A percentile compares a stretch with the other conserved stretches of the same genome.
Evolutionary conservation across 2,113 vertebrate species (phyloP).

Genomic region (Etia nguti): DNA sequence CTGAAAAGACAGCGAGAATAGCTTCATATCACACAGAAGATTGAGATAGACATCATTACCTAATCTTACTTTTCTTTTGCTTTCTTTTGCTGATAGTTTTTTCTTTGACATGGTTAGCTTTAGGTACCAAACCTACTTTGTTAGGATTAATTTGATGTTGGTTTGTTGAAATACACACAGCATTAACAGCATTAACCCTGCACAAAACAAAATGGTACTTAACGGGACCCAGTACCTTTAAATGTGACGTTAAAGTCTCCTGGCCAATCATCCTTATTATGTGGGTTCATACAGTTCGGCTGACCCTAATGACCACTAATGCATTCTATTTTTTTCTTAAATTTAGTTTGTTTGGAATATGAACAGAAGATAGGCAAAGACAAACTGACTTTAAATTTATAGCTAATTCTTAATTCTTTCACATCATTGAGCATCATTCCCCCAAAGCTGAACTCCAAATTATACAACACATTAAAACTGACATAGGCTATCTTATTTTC

Average conservation of each 20-base stretch:
- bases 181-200: background rate
- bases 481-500: background rate
- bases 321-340: background rate
- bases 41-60: background rate
- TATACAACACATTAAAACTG: background rate
- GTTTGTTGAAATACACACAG: background rate
- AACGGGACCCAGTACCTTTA: background rate
- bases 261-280: background rate
- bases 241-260: background rate
- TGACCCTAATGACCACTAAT: background rate
- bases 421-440: background rate
- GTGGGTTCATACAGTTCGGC: background rate
- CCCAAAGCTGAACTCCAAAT: background rate
- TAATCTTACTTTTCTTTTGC: background rate
- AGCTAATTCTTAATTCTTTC: background rate
- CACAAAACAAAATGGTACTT: background rate
- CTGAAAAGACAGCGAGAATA: slow-evolving; percentile 11
- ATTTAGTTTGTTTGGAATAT: background rate
- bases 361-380: background rate
- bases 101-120: background rate
- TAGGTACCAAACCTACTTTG: background rate
- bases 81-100: background rate
- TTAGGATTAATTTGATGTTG: background rate
- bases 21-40: background rate
- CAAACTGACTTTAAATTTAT: background rate